These are phyloP conservation scores for Leucoraja erinaceus DNA, from an alignment of 2,113 vertebrate genomes.

Conservation along the genomic window DNA sequence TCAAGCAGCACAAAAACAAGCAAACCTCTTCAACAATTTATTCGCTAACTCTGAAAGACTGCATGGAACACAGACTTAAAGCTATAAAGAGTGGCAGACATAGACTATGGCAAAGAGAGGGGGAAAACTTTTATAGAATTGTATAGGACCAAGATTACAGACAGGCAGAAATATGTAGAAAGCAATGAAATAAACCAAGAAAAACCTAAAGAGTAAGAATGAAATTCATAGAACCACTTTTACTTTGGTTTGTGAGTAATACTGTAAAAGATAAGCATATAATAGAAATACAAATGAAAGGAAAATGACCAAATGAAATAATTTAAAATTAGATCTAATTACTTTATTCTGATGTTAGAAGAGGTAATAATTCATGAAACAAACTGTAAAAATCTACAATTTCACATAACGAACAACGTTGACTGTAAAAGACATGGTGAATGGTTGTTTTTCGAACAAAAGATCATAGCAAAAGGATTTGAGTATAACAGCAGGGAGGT, in stretches of 20 bases:
- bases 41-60: neutral
- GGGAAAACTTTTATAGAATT: neutral
- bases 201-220: neutral
- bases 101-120: neutral
- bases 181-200: neutral
- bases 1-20: conserved; percentile 10
- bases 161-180: neutral
- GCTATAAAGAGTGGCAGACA: neutral
- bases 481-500: too few species aligned
- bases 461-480: too few species aligned
- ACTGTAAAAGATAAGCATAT: neutral
- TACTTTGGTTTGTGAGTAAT: neutral
- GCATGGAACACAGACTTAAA: neutral
- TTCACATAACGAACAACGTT: neutral
- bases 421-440: neutral
- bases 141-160: neutral
- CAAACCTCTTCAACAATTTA: neutral
- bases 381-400: neutral
- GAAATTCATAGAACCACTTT: neutral
- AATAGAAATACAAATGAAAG: neutral
- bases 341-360: neutral
- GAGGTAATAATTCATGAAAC: too few species aligned
- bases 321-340: neutral
- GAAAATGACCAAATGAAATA: neutral
- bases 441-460: too few species aligned